Conservation (phyloP, 2,888 invertebrate genomes). For the Pinctada fucata region DNA sequence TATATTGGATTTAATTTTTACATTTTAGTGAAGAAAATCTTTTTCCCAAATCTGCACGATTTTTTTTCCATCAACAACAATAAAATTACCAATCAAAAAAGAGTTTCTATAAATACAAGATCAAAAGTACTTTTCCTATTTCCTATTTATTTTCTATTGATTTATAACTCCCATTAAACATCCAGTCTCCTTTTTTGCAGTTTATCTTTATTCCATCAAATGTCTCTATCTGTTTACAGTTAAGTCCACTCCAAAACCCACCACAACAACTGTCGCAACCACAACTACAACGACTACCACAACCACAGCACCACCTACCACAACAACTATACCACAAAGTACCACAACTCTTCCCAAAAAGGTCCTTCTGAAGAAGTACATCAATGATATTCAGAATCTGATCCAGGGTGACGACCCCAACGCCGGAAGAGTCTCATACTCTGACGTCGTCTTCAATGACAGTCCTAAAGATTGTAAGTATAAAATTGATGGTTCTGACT, state of each 20-base stretch:
- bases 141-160: no score
- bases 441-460: conserved; percentile 15
- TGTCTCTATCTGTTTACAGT: no score
- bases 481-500: neutral
- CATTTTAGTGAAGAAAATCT: conserved; percentile 28
- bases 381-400: neutral
- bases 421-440: neutral
- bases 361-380: neutral
- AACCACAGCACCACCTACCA: conserved; percentile 24
- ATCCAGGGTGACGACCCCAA: neutral
- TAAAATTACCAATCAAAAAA: no score
- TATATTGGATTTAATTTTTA: neutral
- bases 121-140: no score
- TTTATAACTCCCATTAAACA: no score
- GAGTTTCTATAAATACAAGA: no score
- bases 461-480: conserved; percentile 23
- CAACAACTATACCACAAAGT: neutral
- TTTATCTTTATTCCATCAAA: no score
- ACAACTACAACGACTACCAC: conserved; percentile 33
- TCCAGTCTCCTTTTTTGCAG: no score
- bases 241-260: neutral
- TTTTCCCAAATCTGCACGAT: no score
- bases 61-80: no score
- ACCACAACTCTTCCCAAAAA: neutral
- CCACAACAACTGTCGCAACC: conserved; percentile 27